Conservation (phyloP, 2,888 invertebrate genomes). For the Globia sparganii region DNA sequence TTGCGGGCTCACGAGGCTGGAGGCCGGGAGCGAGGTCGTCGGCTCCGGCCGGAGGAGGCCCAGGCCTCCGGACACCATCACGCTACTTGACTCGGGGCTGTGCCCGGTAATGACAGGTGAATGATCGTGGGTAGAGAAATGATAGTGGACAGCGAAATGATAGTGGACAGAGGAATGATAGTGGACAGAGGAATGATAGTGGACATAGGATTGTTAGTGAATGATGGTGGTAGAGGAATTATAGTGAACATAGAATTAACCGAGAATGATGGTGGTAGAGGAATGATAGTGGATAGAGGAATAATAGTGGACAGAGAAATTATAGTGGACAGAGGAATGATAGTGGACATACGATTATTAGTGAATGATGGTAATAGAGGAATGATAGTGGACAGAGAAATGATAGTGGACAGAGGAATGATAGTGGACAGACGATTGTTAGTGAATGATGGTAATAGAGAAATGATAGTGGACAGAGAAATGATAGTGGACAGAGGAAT, state of each 20-base stretch:
- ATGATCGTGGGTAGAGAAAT: neutral
- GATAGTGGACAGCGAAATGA: neutral
- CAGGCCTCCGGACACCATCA: slow-evolving; percentile 87
- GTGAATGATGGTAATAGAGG: neutral
- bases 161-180: neutral
- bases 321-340: neutral
- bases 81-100: slow-evolving; percentile 91
- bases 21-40: slow-evolving; percentile 86
- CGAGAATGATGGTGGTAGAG: too few species aligned
- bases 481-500: neutral
- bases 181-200: too few species aligned
- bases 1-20: slow-evolving; percentile 91
- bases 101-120: slow-evolving; percentile 43
- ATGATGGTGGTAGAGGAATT: neutral
- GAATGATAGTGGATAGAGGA: too few species aligned
- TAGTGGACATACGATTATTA: neutral
- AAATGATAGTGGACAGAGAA: neutral
- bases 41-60: slow-evolving; percentile 90
- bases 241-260: neutral
- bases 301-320: too few species aligned
- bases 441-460: too few species aligned
- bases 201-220: neutral
- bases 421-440: neutral
- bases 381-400: neutral
- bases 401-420: neutral